Base-by-base conservation (phyloP, 2,113 vertebrate species). In the Cryptomyrus ogoouensis region DNA sequence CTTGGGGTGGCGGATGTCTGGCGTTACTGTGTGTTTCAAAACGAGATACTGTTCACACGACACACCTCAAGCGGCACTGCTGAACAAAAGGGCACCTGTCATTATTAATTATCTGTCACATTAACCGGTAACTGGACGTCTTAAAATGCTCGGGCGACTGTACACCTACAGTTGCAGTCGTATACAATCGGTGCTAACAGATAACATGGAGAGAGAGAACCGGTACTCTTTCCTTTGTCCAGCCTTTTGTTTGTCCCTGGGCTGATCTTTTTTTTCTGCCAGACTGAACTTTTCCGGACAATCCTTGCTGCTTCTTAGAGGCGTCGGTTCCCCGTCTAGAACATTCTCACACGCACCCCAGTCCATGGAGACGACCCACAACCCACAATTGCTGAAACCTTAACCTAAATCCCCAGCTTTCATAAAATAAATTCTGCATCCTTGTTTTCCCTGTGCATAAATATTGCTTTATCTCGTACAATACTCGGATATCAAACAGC, bases 401-500 rank as follows among this genome's bases (percentile, higher is more conserved):
- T 12, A 70, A 70, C 27, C 27, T 70, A 70, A 70, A 58, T 27
- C 53, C 39, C 31, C 56, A 62, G 15, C 56, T 35, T 31, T 42
- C 56, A 62, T 66, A 12, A 21, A 62, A 62, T 62, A n/a, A 52
- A 47, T 90, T 8, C 42, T 46, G 42, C 24, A 58, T 89, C 74
- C 77, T 62, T 35, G 56, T 87, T 39, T 66, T 87, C 27, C 27
- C 17, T 49, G 83, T 66, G 83, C 52, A 58, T 13, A 83, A 89
- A 56, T 42, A 89, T 84, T 89, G 42, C 92, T 94, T 93, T 94
- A 91, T 93, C 89, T 93, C 91, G 94, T 93, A 92, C 93, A 6
- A 89, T 80, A 80, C 70, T 89, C 88, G 47, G 85, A 91, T 92
- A 91, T 94, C 24, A 56, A 56, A 83, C 92, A 93, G 90, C 91